phyloP scores from a whole-genome alignment of 1,140 invertebrate genomes.

The Microvelia longipes region DNA sequence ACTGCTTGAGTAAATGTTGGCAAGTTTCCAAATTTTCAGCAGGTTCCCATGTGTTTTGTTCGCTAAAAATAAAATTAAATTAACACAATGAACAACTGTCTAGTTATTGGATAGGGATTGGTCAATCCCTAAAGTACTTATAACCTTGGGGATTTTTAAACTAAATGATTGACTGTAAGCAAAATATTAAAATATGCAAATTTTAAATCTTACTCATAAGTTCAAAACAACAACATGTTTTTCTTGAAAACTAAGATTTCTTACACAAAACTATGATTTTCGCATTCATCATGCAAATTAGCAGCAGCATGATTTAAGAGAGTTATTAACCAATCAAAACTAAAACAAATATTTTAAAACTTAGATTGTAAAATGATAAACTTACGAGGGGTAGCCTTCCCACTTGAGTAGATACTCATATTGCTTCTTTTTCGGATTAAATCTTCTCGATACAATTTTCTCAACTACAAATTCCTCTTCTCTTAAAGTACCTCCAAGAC shows the following conservation, averaged over 20 bases:
- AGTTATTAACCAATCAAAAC: too few species aligned
- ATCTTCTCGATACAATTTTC: slow-evolving; percentile 62
- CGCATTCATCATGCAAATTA: too few species aligned
- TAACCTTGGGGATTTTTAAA: too few species aligned
- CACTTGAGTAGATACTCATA: slow-evolving; percentile 69
- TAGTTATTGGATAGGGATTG: neutral
- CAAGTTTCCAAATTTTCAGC: slow-evolving; percentile 52
- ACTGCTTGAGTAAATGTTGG: slow-evolving; percentile 56
- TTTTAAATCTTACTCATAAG: too few species aligned
- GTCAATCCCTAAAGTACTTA: slow-evolving; percentile 4
- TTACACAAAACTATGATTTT: too few species aligned
- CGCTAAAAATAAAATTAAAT: slow-evolving; percentile 31
- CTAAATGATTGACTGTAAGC: too few species aligned
- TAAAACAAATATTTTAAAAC: too few species aligned
- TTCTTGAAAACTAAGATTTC: too few species aligned
- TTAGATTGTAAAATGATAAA: too few species aligned
- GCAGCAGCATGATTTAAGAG: too few species aligned
- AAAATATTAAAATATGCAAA: neutral
- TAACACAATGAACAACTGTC: too few species aligned
- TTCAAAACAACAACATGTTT: too few species aligned
- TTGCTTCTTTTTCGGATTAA: slow-evolving; percentile 55
- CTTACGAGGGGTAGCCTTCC: slow-evolving; percentile 57
- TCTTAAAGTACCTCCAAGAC: neutral
- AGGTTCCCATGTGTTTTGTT: slow-evolving; percentile 66
- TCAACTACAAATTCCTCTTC: slow-evolving; percentile 50